Base-by-base conservation (phyloP, 2,888 invertebrate species). In the Patella caerulea region DNA sequence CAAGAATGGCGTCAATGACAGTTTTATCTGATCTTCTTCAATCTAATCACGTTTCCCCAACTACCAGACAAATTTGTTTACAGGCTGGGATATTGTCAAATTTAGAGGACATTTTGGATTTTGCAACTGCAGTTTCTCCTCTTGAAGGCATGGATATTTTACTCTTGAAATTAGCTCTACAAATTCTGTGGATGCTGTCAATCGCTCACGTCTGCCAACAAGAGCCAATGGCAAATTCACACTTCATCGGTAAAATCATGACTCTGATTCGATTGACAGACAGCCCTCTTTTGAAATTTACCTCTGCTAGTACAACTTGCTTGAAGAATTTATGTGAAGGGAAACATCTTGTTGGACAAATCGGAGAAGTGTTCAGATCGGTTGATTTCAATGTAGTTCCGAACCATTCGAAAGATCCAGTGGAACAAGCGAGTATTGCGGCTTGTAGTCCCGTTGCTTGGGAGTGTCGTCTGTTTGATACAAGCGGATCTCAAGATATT, bases 301-400 rank as follows among this genome's bases (percentile, higher is more conserved):
- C 19, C 24, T 24, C 19, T 0, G 65, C 73, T 19, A 52, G 73
- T 4, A 78, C 71, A 59, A 11, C 4, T 9, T 7, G 55, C 15
- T 52, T 83, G 56, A 45, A 65, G 56, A 56, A 74, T 5, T 65
- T 81, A n/a, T 82, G 81, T 79, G 84, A 84, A 74, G 81, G 82
- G 15, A 82, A 83, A 78, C 84, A 83, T 59, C 73, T 86, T n/a
- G 78, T 84, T 75, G 85, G 83, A 19, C 83, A 81, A 34, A 82
- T 85, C 11, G 74, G 79, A 53, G 55, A 52, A 2, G 74, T 77
- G 71, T 69, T 73, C 24, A 80, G 83, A 79, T 75, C 80, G 29
- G 55, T 80, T n/a, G 84, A 82, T n/a, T 71, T 82, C 19, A 76
- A 79, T 11, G 77, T 78, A 71, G 79, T 86, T 52, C 77, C 82